Evolutionary conservation across 2,797 vertebrate genomes (phyloP), one percentile per base, ranked within the genome.

Genomic region (Chlorospingus flavigularis): DNA sequence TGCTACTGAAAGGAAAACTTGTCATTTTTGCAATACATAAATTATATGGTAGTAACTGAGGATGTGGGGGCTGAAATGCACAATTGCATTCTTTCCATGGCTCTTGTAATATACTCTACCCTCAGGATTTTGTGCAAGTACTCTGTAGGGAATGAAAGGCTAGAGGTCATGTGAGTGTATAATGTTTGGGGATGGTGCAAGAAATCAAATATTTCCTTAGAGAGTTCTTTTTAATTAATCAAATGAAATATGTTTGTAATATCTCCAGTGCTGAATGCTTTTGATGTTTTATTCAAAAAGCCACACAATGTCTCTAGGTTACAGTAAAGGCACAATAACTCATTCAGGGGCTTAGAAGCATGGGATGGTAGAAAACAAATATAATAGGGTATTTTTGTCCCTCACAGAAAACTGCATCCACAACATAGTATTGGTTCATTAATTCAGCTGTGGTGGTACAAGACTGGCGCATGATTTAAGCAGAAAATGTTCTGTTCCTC

Each of bases 191-290:
- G 76, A 85, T 66, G 76, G 90, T 86, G 81, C 63, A 86, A 95
- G 91, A 90, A 95, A 96, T 92, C 39, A 92, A 84, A 3, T 66
- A 73, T 80, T 92, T 94, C 90, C 94, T 84, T 76, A 42, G 92
- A 79, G 90, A 91, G 4, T 48, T 86, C 51, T 80, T 93, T 88
- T 94, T 73, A 93, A 91, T 95, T 96, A 97, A 95, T 94, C 88
- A 95, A 93, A 88, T 92, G 72, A 95, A 96, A 89, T 88, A 92
- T 72, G 76, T 89, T 79, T 93, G 80, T 33, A 86, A 78, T 94
- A 96, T 96, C 51, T 93, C 65, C 79, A 58, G 75, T 30, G 42
- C 80, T 86, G 88, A 88, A 76, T 0, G 11, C 76, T 95, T 91
- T 63, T 70, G 68, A 91, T 78, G 71, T 90, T 93, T 95, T 86